Evolutionary conservation across 2,113 vertebrate genomes (phyloP), one percentile per base, ranked within the genome.

Genomic region (Motacilla tschutschensis): DNA sequence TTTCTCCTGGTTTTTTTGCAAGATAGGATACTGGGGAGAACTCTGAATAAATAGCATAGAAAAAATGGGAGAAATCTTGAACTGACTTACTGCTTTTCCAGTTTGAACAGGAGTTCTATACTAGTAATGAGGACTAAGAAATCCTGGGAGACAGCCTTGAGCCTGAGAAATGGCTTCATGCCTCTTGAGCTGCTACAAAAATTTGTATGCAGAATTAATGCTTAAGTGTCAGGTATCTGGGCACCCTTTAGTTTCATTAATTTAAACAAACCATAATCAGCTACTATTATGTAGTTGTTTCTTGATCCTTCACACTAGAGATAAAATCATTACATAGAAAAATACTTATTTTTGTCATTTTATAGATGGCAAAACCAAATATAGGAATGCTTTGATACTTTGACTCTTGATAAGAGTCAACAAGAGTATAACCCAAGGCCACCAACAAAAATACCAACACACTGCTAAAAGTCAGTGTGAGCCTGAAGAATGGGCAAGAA

Each of bases 291-390:
- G 35, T 41, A 81, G 38, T 15, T 79, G 6, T 47, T 78, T 83
- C 40, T 64, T 69, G 38, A 60, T 43, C 4, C 1, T 15, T 2
- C 12, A 38, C 0, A 0, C 8, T 59, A 65, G n/a, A 58, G 14
- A 79, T 25, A 62, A 78, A 88, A 38, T 16, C 0, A 50, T 79
- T 72, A 40, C 15, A 21, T 40, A n/a, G 22, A 62, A 43, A 81
- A 79, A n/a, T 9, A 65, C 10, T 8, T 33, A 72, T 81, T 83
- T 87, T 36, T 26, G 25, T 64, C 8, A 51, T 54, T 78, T 79
- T 64, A 62, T 17, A 47, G 17, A 24, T 40, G 26, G 3, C 46
- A 43, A 89, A 76, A 58, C 4, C 1, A 2, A 76, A 62, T 24
- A 36, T 11, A 9, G 15, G 5, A 60, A 51, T 50, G 29, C 4